These are phyloP conservation scores for Nasonovia ribisnigri DNA, from an alignment of 2,888 invertebrate species.

Conservation along the genomic window DNA sequence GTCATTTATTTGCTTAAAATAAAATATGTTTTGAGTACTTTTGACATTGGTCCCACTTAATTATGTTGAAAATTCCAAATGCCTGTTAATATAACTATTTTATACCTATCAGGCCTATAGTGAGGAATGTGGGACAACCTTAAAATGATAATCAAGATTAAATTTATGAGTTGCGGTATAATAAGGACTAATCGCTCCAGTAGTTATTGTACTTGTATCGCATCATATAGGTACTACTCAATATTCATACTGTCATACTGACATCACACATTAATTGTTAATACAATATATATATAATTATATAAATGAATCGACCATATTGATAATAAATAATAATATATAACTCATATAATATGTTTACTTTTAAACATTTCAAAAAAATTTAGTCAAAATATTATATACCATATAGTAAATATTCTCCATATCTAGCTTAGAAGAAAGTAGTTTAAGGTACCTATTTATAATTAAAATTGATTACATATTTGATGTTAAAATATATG, in stretches of 20 bases:
- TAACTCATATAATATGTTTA: no score
- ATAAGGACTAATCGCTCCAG: background rate
- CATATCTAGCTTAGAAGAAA: background rate
- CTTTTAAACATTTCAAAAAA: background rate
- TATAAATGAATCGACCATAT: background rate
- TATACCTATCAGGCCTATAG: background rate
- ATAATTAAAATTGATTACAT: background rate
- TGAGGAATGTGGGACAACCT: background rate
- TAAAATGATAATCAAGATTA: background rate
- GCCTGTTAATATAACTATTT: background rate
- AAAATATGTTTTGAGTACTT: no score
- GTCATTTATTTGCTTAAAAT: background rate
- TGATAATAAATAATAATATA: background rate
- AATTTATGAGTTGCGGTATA: background rate
- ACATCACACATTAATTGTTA: background rate
- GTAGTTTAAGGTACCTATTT: background rate
- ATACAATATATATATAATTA: no score
- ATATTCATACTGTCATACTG: background rate
- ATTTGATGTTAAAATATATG: background rate
- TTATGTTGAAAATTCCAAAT: background rate
- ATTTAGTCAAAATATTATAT: background rate
- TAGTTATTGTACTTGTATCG: background rate
- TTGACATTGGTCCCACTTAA: background rate
- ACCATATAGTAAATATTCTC: background rate
- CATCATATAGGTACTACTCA: no score